Base-by-base conservation (phyloP, 2,888 invertebrate species). In the Mythimna vitellina region DNA sequence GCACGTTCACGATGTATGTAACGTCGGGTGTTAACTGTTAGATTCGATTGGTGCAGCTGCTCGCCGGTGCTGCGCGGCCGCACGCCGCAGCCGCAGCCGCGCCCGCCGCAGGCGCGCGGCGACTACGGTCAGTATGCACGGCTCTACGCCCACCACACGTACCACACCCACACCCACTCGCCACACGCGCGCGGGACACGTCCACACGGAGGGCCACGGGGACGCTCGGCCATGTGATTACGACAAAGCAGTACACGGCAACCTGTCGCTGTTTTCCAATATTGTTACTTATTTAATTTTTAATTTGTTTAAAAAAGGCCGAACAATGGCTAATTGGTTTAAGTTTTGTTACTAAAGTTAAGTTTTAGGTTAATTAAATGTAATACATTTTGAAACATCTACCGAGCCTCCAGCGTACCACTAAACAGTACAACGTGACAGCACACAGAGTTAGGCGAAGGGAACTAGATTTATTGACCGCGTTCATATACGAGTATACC, bases 51-150 rank as follows among this genome's bases (percentile, higher is more conserved):
- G 93, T 95, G 91, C 93, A 97, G 97, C 91, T 97, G 97, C 92
- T 98, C 98, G 90, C 98, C 98, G 86, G 97, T 97, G 92, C 96
- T 97, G 96, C 97, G 97, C 89, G 97, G 98, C 63, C 95, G 96
- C 93, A 94, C 95, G 90, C 95, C 96, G 90, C 96, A 95, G 92
- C 95, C 95, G 88, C 92, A 92, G 92, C 92, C 92, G 88, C 94
- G 96, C 80, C 94, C 95, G 86, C 95, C 95, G 82, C 96, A 98
- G 97, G 98, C 98, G 84, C 97, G 98, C 89, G 98, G 98, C 87
- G 98, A 99, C 94, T 99, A 98, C 96, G 98, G 99, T 98, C 97
- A 98, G 98, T 98, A 77, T 79, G 65, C 60, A 29, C 69, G 8
- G 57, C 68, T 38, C 69, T 60, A 46, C 74, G 61, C 67, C 1